These are phyloP conservation scores for Leptocoma aspasia DNA, from an alignment of 2,113 vertebrate genomes.

Conservation along the genomic window DNA sequence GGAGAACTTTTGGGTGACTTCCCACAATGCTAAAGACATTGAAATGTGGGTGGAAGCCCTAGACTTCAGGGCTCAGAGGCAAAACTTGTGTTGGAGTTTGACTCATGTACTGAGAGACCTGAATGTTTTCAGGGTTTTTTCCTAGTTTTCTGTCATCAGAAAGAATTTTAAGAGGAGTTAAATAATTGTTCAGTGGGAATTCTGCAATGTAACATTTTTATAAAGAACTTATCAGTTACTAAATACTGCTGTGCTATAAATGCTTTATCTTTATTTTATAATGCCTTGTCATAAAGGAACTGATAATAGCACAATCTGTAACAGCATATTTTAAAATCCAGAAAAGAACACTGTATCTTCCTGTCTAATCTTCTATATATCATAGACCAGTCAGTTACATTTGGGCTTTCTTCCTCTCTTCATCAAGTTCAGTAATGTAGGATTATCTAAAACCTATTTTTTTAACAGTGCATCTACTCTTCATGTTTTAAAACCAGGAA, in stretches of 20 bases:
- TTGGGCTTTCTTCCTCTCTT: neutral
- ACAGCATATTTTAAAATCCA: constrained; percentile 17
- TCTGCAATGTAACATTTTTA: neutral
- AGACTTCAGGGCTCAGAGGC: neutral
- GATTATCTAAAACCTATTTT: neutral
- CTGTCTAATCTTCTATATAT: neutral
- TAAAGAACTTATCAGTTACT: neutral
- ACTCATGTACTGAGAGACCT: neutral
- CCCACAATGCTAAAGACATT: neutral
- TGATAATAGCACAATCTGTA: neutral
- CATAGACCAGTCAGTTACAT: neutral
- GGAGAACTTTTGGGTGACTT: neutral
- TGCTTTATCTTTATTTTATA: neutral
- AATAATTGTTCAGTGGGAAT: neutral
- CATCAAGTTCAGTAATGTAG: neutral
- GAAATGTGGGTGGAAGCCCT: neutral
- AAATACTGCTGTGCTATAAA: neutral
- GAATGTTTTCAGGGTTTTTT: neutral
- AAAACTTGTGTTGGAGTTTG: neutral
- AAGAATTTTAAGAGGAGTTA: neutral
- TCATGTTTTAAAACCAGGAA: neutral
- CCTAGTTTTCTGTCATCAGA: neutral
- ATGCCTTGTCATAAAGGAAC: neutral
- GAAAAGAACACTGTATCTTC: neutral
- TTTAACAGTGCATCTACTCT: neutral